Conservation (phyloP, 2,113 vertebrate species). For the Aspidoscelis tigris region DNA sequence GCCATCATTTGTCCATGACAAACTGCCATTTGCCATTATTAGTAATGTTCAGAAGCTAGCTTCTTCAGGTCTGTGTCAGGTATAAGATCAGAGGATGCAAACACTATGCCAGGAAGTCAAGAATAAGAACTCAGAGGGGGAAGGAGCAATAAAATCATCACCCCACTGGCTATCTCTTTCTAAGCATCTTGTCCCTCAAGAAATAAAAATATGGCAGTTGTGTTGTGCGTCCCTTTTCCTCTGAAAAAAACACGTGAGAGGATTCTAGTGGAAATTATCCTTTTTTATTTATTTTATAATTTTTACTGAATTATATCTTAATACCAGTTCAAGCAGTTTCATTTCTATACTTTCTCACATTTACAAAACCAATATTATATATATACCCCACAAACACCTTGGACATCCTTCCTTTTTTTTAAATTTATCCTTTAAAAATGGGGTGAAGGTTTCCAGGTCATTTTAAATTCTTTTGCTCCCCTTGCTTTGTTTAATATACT, state of each 20-base stretch:
- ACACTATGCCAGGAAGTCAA: neutral
- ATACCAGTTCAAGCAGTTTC: too few species aligned
- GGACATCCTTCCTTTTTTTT: too few species aligned
- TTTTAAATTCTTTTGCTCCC: too few species aligned
- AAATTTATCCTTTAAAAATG: too few species aligned
- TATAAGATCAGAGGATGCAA: conserved; percentile 18
- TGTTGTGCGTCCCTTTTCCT: neutral
- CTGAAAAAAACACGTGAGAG: neutral
- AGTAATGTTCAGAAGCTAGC: conserved; percentile 47
- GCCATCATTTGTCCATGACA: conserved; percentile 62
- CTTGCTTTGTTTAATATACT: too few species aligned
- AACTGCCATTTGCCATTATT: conserved; percentile 64
- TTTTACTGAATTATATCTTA: too few species aligned
- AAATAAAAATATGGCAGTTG: neutral
- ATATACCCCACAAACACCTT: too few species aligned
- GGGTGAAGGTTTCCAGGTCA: too few species aligned
- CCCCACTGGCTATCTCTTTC: neutral
- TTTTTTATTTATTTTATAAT: neutral
- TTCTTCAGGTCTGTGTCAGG: conserved; percentile 54
- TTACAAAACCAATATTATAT: too few species aligned
- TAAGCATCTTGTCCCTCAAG: neutral
- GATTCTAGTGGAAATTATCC: neutral
- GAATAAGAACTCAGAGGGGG: fast-evolving
- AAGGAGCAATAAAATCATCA: neutral
- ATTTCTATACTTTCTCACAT: too few species aligned